Base-by-base conservation (phyloP, 2,888 invertebrate species). In the Drosophila atroscutellata region DNA sequence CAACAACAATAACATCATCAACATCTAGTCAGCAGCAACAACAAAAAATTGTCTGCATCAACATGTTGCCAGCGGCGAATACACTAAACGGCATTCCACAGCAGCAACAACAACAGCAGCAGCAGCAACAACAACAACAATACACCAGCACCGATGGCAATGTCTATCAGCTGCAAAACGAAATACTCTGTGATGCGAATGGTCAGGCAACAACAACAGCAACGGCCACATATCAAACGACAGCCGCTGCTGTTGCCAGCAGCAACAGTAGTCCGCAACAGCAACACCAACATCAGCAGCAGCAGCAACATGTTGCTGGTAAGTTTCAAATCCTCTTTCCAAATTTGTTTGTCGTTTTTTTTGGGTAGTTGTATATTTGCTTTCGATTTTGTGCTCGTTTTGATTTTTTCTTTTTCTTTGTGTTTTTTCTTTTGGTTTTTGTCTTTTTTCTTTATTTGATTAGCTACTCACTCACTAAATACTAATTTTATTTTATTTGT, bases 81-180 rank as follows among this genome's bases (percentile, higher is more conserved):
- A 90, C 92, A 69, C 75, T 91, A 42, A 91, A 91, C 66, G 91
- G 92, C 84, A 91, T 91, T 83, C 82, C 91, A 72, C 90, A 82
- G 79, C 90, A 85, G 55, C 88, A 86, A 64, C 92, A 82, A 34
- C 91, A 83, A 55, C 90, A 76, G 64, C 89, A 81, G 49, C 36
- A 91, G 79, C 72, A 32, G 0, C 32, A 32, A 89, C 92, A 82
- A 24, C 91, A 83, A 60, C 90, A 76, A 69, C 89, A 81, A 80
- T 85, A 85, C 39, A 74, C 58, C 39, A 91, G 82, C 72, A 91
- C 92, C 39, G 92, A 92, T 74, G 92, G 92, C 68, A 77, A 72
- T 50, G 91, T 92, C 62, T 91, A 91, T 81, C 91, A 92, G 72
- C 85, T 90, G 72, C 92, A 92, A 81, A 91, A 89, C 36, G 92